Conservation (phyloP, 2,113 vertebrate species). For the Chaenocephalus aceratus region DNA sequence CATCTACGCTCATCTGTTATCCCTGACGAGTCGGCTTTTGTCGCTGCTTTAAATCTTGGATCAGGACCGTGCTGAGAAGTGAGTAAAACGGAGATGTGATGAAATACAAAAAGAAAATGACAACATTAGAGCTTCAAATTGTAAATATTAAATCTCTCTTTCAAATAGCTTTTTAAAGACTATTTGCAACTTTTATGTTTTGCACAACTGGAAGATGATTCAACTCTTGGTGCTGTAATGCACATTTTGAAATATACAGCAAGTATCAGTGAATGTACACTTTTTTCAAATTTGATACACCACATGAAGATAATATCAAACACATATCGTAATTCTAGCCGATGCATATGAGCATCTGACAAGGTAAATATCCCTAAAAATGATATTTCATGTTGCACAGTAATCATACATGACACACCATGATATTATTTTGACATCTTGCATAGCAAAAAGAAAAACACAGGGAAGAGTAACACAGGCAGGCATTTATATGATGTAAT, state of each 20-base stretch:
- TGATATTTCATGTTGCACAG: constrained; percentile 23
- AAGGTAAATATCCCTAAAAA: constrained; percentile 46
- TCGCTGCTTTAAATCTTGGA: constrained; percentile 67
- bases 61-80: constrained; percentile 57
- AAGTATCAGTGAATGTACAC: neutral
- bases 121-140: constrained; percentile 31
- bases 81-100: constrained; percentile 49
- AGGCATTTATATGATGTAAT: constrained; percentile 25
- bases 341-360: constrained; percentile 42
- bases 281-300: constrained; percentile 51
- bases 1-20: constrained; percentile 83
- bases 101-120: constrained; percentile 44
- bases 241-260: constrained; percentile 22
- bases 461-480: constrained; percentile 9
- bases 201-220: constrained; percentile 21
- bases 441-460: constrained; percentile 9
- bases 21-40: constrained; percentile 70
- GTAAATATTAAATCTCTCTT: constrained; percentile 43
- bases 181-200: constrained; percentile 8
- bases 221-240: neutral
- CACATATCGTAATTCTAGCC: constrained; percentile 22
- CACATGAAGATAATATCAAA: constrained; percentile 55
- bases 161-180: constrained; percentile 46
- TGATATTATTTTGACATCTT: constrained; percentile 60
- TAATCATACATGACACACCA: constrained; percentile 56